Percentiles rank a stretch among this genome's conserved stretches.
Evolutionary conservation across 1,140 invertebrate genomes (phyloP).

Genomic region (Megathymus violae): DNA sequence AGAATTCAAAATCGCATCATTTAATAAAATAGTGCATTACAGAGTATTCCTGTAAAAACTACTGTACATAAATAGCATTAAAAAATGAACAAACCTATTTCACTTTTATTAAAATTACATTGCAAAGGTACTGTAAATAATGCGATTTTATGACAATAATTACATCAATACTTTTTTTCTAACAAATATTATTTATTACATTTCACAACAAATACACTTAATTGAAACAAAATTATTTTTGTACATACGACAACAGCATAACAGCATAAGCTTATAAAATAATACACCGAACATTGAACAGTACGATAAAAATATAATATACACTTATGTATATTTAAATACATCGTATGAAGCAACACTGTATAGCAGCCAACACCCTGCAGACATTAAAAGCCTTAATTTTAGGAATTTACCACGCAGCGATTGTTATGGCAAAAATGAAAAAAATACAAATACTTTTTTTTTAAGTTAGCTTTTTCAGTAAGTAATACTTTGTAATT

Average conservation of each 20-base stretch:
- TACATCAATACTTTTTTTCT: constrained; percentile 43
- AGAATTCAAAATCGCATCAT: constrained; percentile 51
- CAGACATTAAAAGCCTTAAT: constrained; percentile 77
- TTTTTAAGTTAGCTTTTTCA: not conserved
- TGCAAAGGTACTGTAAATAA: constrained; percentile 36
- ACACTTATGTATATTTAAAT: constrained; percentile 27
- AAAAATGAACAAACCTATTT: too few species aligned
- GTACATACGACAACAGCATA: constrained; percentile 47
- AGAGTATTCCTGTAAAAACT: too few species aligned
- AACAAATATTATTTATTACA: constrained; percentile 45
- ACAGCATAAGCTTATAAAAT: constrained; percentile 52
- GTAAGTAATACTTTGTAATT: too few species aligned
- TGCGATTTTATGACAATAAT: constrained; percentile 53
- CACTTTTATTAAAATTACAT: too few species aligned
- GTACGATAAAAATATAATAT: constrained; percentile 18
- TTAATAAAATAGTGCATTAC: constrained; percentile 37
- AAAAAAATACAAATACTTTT: not conserved
- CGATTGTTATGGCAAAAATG: constrained; percentile 38
- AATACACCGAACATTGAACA: constrained; percentile 36
- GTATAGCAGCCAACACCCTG: constrained; percentile 80
- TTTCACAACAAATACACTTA: constrained; percentile 40
- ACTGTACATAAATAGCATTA: too few species aligned
- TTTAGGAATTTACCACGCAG: constrained; percentile 68
- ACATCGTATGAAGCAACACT: constrained; percentile 56
- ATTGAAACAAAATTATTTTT: constrained; percentile 37